Conservation (phyloP, 2,888 invertebrate genomes). For the Cephalotes varians region DNA sequence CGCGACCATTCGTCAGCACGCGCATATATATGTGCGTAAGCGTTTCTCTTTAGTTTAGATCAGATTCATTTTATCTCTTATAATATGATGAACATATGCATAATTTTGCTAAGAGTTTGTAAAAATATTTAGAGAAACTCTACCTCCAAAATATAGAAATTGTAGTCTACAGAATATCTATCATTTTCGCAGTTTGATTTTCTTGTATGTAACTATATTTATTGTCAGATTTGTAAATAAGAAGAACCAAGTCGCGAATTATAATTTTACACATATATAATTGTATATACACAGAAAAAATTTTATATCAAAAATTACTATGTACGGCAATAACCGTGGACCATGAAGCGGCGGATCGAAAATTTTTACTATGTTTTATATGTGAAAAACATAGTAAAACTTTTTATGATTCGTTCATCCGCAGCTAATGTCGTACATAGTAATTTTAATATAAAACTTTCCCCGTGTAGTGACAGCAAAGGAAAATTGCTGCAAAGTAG, state of each 20-base stretch:
- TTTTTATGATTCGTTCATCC: too few relatives aligned
- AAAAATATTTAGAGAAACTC: not conserved
- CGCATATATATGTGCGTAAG: constrained; percentile 38
- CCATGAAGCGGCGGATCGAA: too few relatives aligned
- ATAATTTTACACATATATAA: not conserved
- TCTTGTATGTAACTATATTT: too few relatives aligned
- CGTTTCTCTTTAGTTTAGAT: constrained; percentile 25
- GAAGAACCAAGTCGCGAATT: not conserved
- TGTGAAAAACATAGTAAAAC: too few relatives aligned
- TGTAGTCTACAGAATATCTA: not conserved
- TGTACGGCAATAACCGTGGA: too few relatives aligned
- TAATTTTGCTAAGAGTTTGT: not conserved
- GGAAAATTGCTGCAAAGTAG: not conserved
- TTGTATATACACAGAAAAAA: too few relatives aligned
- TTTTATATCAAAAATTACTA: too few relatives aligned
- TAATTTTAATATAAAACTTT: too few relatives aligned
- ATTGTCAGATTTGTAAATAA: not conserved
- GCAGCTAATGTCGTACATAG: too few relatives aligned
- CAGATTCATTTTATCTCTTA: not conserved
- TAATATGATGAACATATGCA: not conserved
- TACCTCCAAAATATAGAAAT: not conserved
- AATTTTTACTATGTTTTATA: too few relatives aligned
- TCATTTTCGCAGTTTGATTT: not conserved
- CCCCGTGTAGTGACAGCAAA: not conserved
- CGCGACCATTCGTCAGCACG: constrained; percentile 39